Conservation (phyloP, 2,888 invertebrate genomes). For the Chaitophorus viminalis region DNA sequence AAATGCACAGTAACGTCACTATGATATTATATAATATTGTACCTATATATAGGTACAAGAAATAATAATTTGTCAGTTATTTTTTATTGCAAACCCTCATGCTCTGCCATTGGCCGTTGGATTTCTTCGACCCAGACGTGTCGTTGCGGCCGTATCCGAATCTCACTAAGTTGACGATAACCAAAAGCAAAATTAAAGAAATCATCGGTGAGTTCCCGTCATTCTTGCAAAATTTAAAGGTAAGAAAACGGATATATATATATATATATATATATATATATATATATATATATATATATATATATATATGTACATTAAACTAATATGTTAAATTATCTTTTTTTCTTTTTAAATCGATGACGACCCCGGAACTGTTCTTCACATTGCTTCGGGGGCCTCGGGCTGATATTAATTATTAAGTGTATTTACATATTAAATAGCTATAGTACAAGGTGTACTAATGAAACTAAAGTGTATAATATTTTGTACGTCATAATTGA, state of each 20-base stretch:
- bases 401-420: too few relatives aligned
- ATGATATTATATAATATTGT: too few relatives aligned
- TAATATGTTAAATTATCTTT: too few relatives aligned
- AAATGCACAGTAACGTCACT: too few relatives aligned
- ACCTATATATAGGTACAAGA: not conserved
- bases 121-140: conserved; percentile 20
- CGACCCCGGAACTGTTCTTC: too few relatives aligned
- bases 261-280: not conserved
- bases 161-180: conserved; percentile 39
- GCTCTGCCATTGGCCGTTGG: conserved; percentile 46
- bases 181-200: conserved; percentile 50
- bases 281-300: not conserved
- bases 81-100: conserved; percentile 17
- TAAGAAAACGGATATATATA: not conserved
- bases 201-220: conserved; percentile 42
- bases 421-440: too few relatives aligned
- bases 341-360: too few relatives aligned
- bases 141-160: conserved; percentile 22
- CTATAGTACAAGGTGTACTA: too few relatives aligned
- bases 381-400: too few relatives aligned
- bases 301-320: too few relatives aligned
- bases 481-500: too few relatives aligned
- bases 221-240: conserved; percentile 42
- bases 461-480: not conserved
- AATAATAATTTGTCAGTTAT: conserved; percentile 25